Evolutionary conservation across 2,888 invertebrate genomes (phyloP).

Genomic region (Carabus problematicus): DNA sequence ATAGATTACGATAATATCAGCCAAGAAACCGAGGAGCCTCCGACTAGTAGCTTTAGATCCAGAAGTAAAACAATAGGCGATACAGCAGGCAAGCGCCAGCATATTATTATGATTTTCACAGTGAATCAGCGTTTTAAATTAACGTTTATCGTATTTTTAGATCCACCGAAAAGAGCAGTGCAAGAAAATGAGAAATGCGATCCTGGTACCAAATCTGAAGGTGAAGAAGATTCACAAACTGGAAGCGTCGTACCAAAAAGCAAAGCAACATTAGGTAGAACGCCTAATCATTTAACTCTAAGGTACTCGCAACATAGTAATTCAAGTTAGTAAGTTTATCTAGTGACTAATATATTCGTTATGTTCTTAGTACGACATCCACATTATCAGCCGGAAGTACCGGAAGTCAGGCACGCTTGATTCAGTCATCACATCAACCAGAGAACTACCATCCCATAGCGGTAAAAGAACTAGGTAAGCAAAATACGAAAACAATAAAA

Average conservation of each 20-base stretch:
- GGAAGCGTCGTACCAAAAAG: slow-evolving; percentile 66
- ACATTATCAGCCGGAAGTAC: slow-evolving; percentile 94
- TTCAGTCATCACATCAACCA: slow-evolving; percentile 93
- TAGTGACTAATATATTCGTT: neutral
- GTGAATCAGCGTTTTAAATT: slow-evolving; percentile 7
- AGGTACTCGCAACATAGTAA: slow-evolving; percentile 62
- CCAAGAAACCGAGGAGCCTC: slow-evolving; percentile 74
- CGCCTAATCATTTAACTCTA: slow-evolving; percentile 91
- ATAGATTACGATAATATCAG: slow-evolving; percentile 85
- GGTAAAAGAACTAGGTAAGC: slow-evolving; percentile 89
- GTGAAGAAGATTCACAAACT: slow-evolving; percentile 81
- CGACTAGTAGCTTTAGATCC: slow-evolving; percentile 70
- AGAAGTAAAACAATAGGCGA: slow-evolving; percentile 94
- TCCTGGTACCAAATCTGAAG: slow-evolving; percentile 84
- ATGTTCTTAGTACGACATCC: slow-evolving; percentile 79
- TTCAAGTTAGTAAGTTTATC: neutral
- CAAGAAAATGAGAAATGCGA: slow-evolving; percentile 67
- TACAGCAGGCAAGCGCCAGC: slow-evolving; percentile 67
- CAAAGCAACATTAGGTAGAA: slow-evolving; percentile 78
- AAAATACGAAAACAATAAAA: slow-evolving; percentile 62
- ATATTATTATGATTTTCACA: neutral
- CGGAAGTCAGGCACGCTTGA: slow-evolving; percentile 89
- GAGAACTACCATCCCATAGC: slow-evolving; percentile 89
- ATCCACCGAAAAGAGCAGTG: slow-evolving; percentile 56
- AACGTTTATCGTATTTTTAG: slow-evolving; percentile 47